A percentile compares a stretch with the other conserved stretches of the same genome.
Conservation (phyloP, 2,797 vertebrate species). For the Phrynocephalus guinanensis region DNA sequence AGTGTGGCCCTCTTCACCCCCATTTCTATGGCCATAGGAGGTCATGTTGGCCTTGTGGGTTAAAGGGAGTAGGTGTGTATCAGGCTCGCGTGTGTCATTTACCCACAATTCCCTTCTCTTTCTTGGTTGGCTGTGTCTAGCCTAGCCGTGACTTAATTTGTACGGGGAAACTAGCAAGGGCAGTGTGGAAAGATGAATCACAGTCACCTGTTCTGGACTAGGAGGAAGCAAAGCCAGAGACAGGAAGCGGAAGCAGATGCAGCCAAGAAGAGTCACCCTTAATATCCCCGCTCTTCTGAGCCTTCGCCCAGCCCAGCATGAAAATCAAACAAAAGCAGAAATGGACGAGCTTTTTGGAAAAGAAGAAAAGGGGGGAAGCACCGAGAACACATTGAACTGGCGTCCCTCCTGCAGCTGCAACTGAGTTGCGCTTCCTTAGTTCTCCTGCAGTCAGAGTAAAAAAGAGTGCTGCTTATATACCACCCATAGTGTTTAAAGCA, state of each 20-base stretch:
- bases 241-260: not conserved
- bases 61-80: not conserved
- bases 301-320: too few relatives aligned
- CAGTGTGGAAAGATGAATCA: accelerated
- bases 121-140: not conserved
- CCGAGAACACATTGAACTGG: not conserved
- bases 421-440: not conserved
- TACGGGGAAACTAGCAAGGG: not conserved
- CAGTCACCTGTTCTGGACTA: accelerated
- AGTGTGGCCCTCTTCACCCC: not conserved
- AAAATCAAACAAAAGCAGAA: not conserved
- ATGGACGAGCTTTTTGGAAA: not conserved
- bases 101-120: too few relatives aligned
- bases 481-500: too few relatives aligned
- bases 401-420: not conserved
- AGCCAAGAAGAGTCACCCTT: not conserved
- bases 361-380: not conserved
- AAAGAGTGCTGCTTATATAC: too few relatives aligned
- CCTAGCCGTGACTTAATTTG: not conserved
- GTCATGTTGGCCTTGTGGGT: not conserved
- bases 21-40: accelerated
- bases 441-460: too few relatives aligned
- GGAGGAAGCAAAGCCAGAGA: accelerated
- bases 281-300: not conserved
- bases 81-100: too few relatives aligned